Evolutionary conservation across 2,113 vertebrate species (phyloP).

Genomic region (Cottus gobio): DNA sequence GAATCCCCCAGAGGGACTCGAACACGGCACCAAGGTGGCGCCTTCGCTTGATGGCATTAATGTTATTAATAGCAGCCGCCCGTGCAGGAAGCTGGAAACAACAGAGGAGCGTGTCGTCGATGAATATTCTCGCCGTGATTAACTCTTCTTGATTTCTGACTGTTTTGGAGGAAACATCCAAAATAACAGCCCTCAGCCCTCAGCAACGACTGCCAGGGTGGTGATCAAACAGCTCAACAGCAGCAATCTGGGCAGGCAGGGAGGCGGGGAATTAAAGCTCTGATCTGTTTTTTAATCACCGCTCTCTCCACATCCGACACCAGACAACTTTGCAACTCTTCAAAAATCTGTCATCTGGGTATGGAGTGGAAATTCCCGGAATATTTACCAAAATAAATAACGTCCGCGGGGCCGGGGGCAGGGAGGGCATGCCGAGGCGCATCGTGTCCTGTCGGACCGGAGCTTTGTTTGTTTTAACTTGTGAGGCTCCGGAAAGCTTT

Average conservation of each 20-base stretch:
- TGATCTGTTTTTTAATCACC: slow-evolving; percentile 80
- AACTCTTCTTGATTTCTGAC: slow-evolving; percentile 55
- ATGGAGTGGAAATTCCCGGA: slow-evolving; percentile 74
- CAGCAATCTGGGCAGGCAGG: slow-evolving; percentile 69
- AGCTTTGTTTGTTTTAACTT: slow-evolving; percentile 1
- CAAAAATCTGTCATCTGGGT: slow-evolving; percentile 66
- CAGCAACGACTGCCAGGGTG: slow-evolving; percentile 42
- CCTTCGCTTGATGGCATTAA: slow-evolving; percentile 60
- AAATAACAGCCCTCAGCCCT: slow-evolving; percentile 63
- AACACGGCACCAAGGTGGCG: slow-evolving; percentile 19
- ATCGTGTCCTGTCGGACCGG: slow-evolving; percentile 27
- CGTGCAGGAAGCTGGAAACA: slow-evolving; percentile 37
- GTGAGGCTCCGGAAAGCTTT: not conserved
- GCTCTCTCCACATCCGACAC: slow-evolving; percentile 77
- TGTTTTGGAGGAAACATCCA: slow-evolving; percentile 53
- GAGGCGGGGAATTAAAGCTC: slow-evolving; percentile 72
- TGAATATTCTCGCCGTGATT: slow-evolving; percentile 71
- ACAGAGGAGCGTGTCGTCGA: slow-evolving; percentile 50
- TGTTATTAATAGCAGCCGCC: slow-evolving; percentile 68
- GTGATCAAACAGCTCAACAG: slow-evolving; percentile 76
- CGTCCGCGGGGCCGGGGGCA: slow-evolving; percentile 34
- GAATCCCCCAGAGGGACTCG: slow-evolving; percentile 35
- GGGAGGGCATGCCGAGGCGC: slow-evolving; percentile 46
- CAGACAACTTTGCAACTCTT: slow-evolving; percentile 64
- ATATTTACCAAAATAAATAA: slow-evolving; percentile 69